Conservation (phyloP, 2,888 invertebrate species). For the Parapristionchus giblindavisi region DNA sequence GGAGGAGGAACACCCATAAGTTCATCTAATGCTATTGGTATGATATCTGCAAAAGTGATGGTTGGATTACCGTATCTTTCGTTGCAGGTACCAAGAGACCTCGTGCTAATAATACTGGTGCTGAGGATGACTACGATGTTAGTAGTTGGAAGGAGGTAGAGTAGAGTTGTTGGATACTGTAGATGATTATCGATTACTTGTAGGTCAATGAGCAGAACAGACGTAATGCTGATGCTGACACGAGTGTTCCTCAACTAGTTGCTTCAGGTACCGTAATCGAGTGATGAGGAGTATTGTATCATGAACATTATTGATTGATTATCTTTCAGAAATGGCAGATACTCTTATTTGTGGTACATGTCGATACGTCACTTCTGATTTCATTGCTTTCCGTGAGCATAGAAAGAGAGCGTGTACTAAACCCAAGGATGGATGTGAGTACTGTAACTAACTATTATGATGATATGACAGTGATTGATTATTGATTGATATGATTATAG, state of each 20-base stretch:
- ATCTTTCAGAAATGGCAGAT: slow-evolving; percentile 73
- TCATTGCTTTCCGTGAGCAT: slow-evolving; percentile 80
- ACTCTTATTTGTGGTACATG: slow-evolving; percentile 83
- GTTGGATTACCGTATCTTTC: too few relatives aligned
- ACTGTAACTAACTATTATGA: too few relatives aligned
- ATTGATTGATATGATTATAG: background rate
- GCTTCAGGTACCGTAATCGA: background rate
- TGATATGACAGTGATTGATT: background rate
- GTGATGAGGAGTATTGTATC: background rate
- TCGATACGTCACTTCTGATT: slow-evolving; percentile 79
- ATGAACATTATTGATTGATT: background rate
- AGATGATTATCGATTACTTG: too few relatives aligned
- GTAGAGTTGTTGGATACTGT: too few relatives aligned
- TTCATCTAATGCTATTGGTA: too few relatives aligned
- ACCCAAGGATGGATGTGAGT: slow-evolving; percentile 45
- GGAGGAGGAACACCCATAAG: too few relatives aligned
- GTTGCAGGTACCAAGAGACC: too few relatives aligned
- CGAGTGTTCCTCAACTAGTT: slow-evolving; percentile 58
- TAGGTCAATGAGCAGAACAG: slow-evolving; percentile 31
- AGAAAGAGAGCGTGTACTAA: slow-evolving; percentile 71
- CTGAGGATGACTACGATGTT: too few relatives aligned
- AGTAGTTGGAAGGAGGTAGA: too few relatives aligned
- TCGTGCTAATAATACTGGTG: too few relatives aligned
- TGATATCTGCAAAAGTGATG: too few relatives aligned
- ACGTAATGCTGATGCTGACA: slow-evolving; percentile 4